Evolutionary conservation across 1,140 invertebrate genomes (phyloP).

Genomic region (Calycopis cecrops): DNA sequence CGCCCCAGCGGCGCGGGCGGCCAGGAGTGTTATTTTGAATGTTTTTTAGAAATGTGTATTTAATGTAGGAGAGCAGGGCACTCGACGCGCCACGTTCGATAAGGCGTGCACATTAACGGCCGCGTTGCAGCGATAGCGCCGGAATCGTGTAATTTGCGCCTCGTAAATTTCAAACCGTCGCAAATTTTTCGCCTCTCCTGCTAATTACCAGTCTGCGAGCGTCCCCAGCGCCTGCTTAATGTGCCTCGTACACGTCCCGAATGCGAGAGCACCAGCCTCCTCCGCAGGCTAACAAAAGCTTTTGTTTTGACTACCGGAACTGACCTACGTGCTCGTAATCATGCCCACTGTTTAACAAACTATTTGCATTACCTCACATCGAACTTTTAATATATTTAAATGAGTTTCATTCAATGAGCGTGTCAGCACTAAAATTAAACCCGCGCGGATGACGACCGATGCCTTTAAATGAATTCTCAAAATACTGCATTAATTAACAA

Average conservation of each 20-base stretch:
- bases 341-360: constrained; percentile 38
- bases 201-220: constrained; percentile 69
- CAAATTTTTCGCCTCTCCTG: constrained; percentile 71
- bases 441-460: constrained; percentile 3
- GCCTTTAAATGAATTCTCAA: constrained; percentile 4
- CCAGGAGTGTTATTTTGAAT: constrained; percentile 35
- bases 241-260: constrained; percentile 64
- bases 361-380: constrained; percentile 31
- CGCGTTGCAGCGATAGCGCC: constrained; percentile 63
- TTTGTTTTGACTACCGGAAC: constrained; percentile 67
- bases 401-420: constrained; percentile 12
- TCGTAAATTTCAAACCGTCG: constrained; percentile 70
- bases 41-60: constrained; percentile 44
- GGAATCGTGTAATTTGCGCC: constrained; percentile 70
- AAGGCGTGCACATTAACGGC: constrained; percentile 69
- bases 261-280: constrained; percentile 55
- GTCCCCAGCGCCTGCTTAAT: constrained; percentile 69
- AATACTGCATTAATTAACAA: constrained; percentile 5
- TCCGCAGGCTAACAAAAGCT: constrained; percentile 61
- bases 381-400: constrained; percentile 24
- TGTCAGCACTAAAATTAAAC: constrained; percentile 5
- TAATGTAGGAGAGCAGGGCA: constrained; percentile 33
- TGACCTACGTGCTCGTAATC: constrained; percentile 61
- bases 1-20: no score
- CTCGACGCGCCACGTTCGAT: constrained; percentile 47